Evolutionary conservation across 2,888 invertebrate species (phyloP), one percentile per base, ranked within the genome.

Genomic region (Meteorus cinctellus): DNA sequence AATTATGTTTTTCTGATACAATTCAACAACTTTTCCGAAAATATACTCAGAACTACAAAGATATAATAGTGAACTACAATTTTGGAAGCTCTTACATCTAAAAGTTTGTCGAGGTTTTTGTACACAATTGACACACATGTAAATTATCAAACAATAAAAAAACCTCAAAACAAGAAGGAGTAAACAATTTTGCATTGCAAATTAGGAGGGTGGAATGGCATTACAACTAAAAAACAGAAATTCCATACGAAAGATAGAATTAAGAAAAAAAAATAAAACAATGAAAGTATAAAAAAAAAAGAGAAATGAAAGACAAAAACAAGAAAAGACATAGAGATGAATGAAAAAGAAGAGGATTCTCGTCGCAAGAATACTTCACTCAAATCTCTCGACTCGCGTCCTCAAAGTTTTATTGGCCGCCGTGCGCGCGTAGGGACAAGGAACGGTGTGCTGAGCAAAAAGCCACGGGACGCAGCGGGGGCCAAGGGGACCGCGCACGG

Each of bases 361-460:
- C 77, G 70, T 76, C 76, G 76, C 51, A 79, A 80, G 80, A 79
- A 80, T 79, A 81, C 80, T 81, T 79, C 74, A 80, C 72, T 72
- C 72, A 27, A 73, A 41, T 69, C 72, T 31, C 77, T 67, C 59
- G 45, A 36, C 48, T 71, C 73, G 75, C 79, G 78, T 75, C 77
- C 80, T 79, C 78, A 82, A 82, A 82, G 78, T 81, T 81, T 81
- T 81, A 81, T 81, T 81, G 79, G 80, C 80, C 81, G 75, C 75
- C 69, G 78, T 78, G 80, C 69, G 78, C 79, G 80, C 69, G 77
- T 76, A 78, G 76, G 77, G 72, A 80, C 78, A 74, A 78, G 79
- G 66, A 76, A 76, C 65, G 36, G 34, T 62, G 27, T 65, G 24
- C n/a, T 78, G 77, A 78, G 69, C 70, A 73, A 72, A 51, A 63